Evolutionary conservation across 2,797 vertebrate species (phyloP).

Genomic region (Huso huso): DNA sequence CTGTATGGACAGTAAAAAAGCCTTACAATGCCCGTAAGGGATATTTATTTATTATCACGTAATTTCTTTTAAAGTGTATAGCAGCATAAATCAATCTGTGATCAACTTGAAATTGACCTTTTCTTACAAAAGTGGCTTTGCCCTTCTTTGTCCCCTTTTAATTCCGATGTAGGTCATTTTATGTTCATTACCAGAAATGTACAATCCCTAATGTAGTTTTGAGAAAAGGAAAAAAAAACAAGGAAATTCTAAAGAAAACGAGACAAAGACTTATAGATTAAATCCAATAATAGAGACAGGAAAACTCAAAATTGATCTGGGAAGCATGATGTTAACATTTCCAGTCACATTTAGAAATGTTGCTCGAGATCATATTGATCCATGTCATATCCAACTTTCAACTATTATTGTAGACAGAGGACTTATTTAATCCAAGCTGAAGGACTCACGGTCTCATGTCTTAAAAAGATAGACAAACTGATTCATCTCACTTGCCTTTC

Average conservation of each 20-base stretch:
- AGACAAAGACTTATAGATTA: slow-evolving; percentile 97
- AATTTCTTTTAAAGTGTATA: slow-evolving; percentile 60
- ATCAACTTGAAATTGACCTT: slow-evolving; percentile 72
- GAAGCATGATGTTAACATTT: slow-evolving; percentile 78
- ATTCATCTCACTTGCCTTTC: slow-evolving; percentile 52
- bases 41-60: slow-evolving; percentile 66
- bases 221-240: slow-evolving; percentile 47
- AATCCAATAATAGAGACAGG: slow-evolving; percentile 72
- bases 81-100: slow-evolving; percentile 70
- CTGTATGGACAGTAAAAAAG: slow-evolving; percentile 58
- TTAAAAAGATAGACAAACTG: slow-evolving; percentile 50
- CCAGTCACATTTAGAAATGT: slow-evolving; percentile 83
- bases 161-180: slow-evolving; percentile 83
- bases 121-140: slow-evolving; percentile 48
- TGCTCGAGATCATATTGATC: slow-evolving; percentile 83
- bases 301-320: slow-evolving; percentile 90
- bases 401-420: slow-evolving; percentile 77
- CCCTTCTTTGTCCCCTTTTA: slow-evolving; percentile 60
- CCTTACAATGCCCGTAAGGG: slow-evolving; percentile 64
- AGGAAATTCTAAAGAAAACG: slow-evolving; percentile 72
- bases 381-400: slow-evolving; percentile 92
- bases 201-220: slow-evolving; percentile 70
- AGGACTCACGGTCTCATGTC: slow-evolving; percentile 54
- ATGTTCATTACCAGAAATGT: slow-evolving; percentile 63
- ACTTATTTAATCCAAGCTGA: slow-evolving; percentile 77